Base-by-base conservation (phyloP, 2,113 vertebrate species). In the Sorex araneus region DNA sequence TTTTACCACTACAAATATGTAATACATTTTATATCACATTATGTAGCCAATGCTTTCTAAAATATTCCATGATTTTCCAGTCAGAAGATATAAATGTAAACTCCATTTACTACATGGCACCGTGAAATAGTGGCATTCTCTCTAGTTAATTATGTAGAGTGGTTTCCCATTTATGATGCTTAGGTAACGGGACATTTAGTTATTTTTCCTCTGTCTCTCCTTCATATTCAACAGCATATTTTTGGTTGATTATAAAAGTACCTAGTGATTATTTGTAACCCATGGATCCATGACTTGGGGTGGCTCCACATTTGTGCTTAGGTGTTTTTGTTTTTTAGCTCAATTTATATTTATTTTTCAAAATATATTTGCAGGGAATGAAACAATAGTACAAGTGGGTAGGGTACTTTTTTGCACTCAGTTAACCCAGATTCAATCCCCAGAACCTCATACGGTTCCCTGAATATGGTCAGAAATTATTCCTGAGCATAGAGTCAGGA, bases 201-300 rank as follows among this genome's bases (percentile, higher is more conserved):
- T 60, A n/a, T n/a, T 43, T 90, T 87, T 40, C 8, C 40, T 84
- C n/a, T n/a, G 2, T 79, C 30, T 32, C 4, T 1, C n/a, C 7
- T 67, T 47, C 84, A 34, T 16, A 12, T 63, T 84, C 25, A 43
- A 27, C 67, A 43, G n/a, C 57, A 94, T 79, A 47, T 32, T 78
- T 88, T 83, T 82, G 50, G n/a, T 87, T 87, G 60, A 69, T 89
- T 54, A 23, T 57, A 36, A 66, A 94, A n/a, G 28, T 2, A 57
- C 11, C 54, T 57, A 64, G 70, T 54, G 15, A 71, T n/a, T 71
- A 60, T 78, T 87, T 87, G 19, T 9, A 76, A 69, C 25, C 10
- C 73, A 54, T 19, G 12, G 18, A 75, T 84, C 67, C 67, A 19
- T 85, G 10, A 79, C 45, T 82, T 84, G 25, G 36, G 21, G 1